Evolutionary conservation across 2,888 invertebrate genomes (phyloP).

Genomic region (Campoletis raptor): DNA sequence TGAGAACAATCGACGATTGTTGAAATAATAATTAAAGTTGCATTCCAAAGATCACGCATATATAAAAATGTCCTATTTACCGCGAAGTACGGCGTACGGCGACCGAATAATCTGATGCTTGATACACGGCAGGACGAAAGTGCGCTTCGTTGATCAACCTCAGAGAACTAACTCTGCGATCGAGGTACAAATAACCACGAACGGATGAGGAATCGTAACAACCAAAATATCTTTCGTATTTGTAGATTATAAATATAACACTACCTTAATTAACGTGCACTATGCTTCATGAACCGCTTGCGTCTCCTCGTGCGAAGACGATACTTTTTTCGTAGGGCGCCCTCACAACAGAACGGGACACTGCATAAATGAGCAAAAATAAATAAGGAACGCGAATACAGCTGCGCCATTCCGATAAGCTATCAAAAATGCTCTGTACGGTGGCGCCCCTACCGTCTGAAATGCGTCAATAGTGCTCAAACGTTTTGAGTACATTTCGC

Average conservation of each 20-base stretch:
- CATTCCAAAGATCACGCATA: slow-evolving; percentile 9
- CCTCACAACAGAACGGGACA: slow-evolving; percentile 8
- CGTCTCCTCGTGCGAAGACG: slow-evolving; percentile 29
- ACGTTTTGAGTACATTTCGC: too few species aligned
- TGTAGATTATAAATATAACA: slow-evolving; percentile 5
- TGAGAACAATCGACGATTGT: neutral
- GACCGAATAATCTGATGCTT: slow-evolving; percentile 11
- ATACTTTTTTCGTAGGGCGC: neutral
- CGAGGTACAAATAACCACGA: slow-evolving; percentile 20
- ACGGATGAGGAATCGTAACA: slow-evolving; percentile 3
- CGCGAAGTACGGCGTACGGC: slow-evolving; percentile 39
- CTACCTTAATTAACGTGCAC: slow-evolving; percentile 22
- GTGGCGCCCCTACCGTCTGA: neutral
- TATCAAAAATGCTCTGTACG: neutral
- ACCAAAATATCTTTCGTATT: slow-evolving; percentile 11
- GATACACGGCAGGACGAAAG: neutral
- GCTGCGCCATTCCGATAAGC: neutral
- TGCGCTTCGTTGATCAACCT: neutral
- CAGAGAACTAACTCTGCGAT: slow-evolving; percentile 6
- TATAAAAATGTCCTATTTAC: slow-evolving; percentile 21
- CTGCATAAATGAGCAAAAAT: neutral
- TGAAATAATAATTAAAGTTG: neutral
- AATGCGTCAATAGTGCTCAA: too few species aligned
- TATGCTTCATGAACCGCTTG: slow-evolving; percentile 25
- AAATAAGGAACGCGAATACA: slow-evolving; percentile 12